A percentile compares a stretch with the other conserved stretches of the same genome.
phyloP scores from a whole-genome alignment of 2,113 vertebrate species.

The Hypomesus transpacificus region DNA sequence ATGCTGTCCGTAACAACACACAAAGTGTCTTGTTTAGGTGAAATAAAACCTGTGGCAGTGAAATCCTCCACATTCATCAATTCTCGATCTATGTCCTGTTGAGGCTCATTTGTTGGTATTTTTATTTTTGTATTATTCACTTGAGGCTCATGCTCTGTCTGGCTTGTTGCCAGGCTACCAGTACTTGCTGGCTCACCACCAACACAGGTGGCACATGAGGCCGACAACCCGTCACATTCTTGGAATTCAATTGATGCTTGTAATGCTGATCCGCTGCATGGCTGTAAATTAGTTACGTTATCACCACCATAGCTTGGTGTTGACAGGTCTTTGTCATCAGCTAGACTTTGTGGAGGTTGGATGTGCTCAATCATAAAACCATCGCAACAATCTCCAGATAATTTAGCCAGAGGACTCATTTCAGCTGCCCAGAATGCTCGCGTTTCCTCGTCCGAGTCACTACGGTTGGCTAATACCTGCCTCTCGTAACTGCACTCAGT shows the following conservation, averaged over 20 bases:
- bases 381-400: conserved; percentile 13
- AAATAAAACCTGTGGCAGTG: too few species aligned
- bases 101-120: background rate
- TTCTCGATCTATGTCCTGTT: too few species aligned
- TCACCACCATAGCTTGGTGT: background rate
- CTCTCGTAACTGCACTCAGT: conserved; percentile 33
- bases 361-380: conserved; percentile 20
- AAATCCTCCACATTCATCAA: too few species aligned
- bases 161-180: conserved; percentile 32
- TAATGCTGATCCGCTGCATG: background rate
- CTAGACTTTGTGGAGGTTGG: conserved; percentile 10
- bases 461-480: conserved; percentile 25
- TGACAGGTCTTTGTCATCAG: background rate
- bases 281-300: conserved; percentile 29
- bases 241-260: conserved; percentile 18
- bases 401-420: background rate
- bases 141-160: conserved; percentile 40
- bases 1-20: too few species aligned
- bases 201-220: conserved; percentile 13
- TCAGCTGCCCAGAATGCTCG: conserved; percentile 11
- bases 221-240: conserved; percentile 6
- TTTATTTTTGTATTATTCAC: conserved; percentile 40
- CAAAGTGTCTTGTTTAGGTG: too few species aligned
- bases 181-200: conserved; percentile 35
- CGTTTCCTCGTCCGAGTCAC: conserved; percentile 60